phyloP scores from a whole-genome alignment of 2,888 invertebrate genomes.

The Hirtodrosophila duncani region DNA sequence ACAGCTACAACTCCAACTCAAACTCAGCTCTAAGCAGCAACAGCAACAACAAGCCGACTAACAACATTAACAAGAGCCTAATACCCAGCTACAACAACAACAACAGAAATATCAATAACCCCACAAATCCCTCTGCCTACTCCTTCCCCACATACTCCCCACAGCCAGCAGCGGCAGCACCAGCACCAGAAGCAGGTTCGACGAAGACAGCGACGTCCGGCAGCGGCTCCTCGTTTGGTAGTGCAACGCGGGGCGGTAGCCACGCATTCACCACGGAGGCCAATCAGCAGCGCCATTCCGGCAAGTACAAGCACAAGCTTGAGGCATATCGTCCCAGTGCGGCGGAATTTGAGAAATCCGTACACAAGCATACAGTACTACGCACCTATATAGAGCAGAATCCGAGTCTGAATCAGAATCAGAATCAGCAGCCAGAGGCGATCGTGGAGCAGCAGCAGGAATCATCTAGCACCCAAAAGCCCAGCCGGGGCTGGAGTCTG shows the following conservation, averaged over 20 bases:
- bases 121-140: conserved; percentile 59
- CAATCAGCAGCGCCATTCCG: conserved; percentile 44
- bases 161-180: conserved; percentile 76
- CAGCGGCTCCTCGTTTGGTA: conserved; percentile 64
- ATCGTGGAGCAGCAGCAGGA: conserved; percentile 64
- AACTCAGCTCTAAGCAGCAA: conserved; percentile 51
- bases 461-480: conserved; percentile 35
- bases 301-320: conserved; percentile 61
- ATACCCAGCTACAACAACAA: conserved; percentile 59
- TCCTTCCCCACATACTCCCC: conserved; percentile 67
- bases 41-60: conserved; percentile 79
- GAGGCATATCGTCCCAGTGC: conserved; percentile 71
- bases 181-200: no score
- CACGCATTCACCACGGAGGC: conserved; percentile 63
- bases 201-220: conserved; percentile 35
- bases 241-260: conserved; percentile 52
- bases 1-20: conserved; percentile 66
- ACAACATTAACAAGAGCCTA: conserved; percentile 79
- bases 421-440: conserved; percentile 23
- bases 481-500: conserved; percentile 73
- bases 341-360: conserved; percentile 69
- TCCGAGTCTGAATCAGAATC: conserved; percentile 21
- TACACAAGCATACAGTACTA: conserved; percentile 72
- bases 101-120: conserved; percentile 79
- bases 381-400: conserved; percentile 65